Evolutionary conservation across 2,888 invertebrate genomes (phyloP).

Genomic region (Napeogenes sylphis): DNA sequence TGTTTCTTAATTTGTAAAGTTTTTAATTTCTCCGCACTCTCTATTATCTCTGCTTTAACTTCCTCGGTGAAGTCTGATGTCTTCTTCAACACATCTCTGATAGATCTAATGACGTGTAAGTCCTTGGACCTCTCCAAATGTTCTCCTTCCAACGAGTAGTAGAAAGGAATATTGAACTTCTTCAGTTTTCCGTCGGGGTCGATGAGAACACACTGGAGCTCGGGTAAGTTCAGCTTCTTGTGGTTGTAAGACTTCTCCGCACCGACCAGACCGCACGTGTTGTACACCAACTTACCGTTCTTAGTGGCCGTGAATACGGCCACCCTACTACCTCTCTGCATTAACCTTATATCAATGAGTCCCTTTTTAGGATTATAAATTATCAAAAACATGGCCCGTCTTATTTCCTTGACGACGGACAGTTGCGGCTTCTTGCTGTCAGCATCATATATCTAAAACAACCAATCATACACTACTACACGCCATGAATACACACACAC

Average conservation of each 20-base stretch:
- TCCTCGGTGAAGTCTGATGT: slow-evolving; percentile 70
- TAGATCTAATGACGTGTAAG: slow-evolving; percentile 88
- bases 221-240: slow-evolving; percentile 78
- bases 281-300: slow-evolving; percentile 87
- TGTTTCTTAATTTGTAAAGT: slow-evolving; percentile 85
- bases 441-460: slow-evolving; percentile 65
- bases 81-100: slow-evolving; percentile 82
- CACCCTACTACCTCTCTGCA: slow-evolving; percentile 92
- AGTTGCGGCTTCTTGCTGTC: slow-evolving; percentile 65
- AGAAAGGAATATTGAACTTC: slow-evolving; percentile 92
- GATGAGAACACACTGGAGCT: slow-evolving; percentile 86
- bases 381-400: slow-evolving; percentile 88
- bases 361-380: slow-evolving; percentile 96
- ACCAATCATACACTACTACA: slow-evolving; percentile 7
- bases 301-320: slow-evolving; percentile 94
- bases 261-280: slow-evolving; percentile 89
- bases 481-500: slow-evolving; percentile 8
- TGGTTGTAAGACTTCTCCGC: slow-evolving; percentile 76
- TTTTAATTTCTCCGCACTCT: slow-evolving; percentile 80
- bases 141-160: slow-evolving; percentile 91
- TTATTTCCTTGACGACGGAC: slow-evolving; percentile 66
- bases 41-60: slow-evolving; percentile 72
- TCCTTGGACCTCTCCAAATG: slow-evolving; percentile 92
- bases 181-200: slow-evolving; percentile 90
- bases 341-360: slow-evolving; percentile 93